Evolutionary conservation across 2,888 invertebrate species (phyloP).

Genomic region (Orchesellides sinensis): DNA sequence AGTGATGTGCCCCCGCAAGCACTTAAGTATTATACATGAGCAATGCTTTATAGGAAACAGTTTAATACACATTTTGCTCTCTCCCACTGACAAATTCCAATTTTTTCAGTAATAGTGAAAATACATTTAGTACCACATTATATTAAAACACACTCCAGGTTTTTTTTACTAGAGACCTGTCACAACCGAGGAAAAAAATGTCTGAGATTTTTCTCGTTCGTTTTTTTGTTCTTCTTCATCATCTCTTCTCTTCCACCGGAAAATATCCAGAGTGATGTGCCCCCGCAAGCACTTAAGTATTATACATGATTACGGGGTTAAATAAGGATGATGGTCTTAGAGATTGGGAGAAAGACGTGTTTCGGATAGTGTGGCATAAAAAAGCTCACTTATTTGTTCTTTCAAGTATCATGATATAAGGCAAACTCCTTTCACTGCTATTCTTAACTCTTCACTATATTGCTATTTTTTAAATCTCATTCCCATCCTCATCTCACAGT

Average conservation of each 20-base stretch:
- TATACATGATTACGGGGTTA: not conserved
- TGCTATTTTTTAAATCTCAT: not conserved
- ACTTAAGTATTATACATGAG: conserved; percentile 10
- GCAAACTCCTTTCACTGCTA: no score
- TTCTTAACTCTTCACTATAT: no score
- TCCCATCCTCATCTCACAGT: conserved; percentile 30
- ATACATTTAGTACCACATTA: not conserved
- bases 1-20: conserved; percentile 7
- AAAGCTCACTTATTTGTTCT: not conserved
- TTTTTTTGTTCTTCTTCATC: not conserved
- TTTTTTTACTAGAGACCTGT: no score
- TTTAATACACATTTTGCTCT: not conserved
- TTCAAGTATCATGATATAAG: not conserved
- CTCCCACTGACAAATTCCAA: not conserved
- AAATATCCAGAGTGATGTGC: not conserved
- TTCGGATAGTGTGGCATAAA: not conserved
- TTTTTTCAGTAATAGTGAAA: not conserved
- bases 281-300: conserved; percentile 10
- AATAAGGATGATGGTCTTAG: not conserved
- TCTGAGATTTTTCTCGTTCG: not conserved
- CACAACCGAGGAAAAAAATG: not conserved
- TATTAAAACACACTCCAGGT: no score
- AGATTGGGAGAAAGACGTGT: conserved; percentile 3
- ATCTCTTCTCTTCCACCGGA: no score
- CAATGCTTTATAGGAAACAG: no score